phyloP scores from a whole-genome alignment of 2,888 invertebrate species.

The Spodoptera exigua region DNA sequence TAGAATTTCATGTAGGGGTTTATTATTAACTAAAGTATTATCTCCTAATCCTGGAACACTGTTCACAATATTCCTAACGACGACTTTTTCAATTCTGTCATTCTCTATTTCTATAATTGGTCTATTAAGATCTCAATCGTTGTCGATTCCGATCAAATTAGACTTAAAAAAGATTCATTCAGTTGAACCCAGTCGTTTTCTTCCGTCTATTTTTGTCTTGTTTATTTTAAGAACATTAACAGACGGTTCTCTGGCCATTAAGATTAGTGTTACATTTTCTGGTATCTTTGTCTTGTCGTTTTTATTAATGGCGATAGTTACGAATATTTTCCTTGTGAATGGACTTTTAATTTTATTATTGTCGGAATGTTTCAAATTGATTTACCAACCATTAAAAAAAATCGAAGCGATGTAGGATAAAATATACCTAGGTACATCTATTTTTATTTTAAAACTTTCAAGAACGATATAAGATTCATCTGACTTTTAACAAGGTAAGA shows the following conservation, averaged over 20 bases:
- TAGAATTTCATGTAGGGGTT: too few relatives aligned
- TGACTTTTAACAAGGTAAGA: constrained; percentile 11
- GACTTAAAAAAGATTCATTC: constrained; percentile 7
- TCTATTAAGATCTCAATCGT: not conserved
- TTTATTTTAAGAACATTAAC: constrained; percentile 11
- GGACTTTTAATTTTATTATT: too few relatives aligned
- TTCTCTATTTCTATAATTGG: not conserved
- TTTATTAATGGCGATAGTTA: too few relatives aligned
- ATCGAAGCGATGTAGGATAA: too few relatives aligned
- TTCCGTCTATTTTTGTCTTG: constrained; percentile 20
- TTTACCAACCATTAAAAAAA: not conserved
- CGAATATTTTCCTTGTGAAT: too few relatives aligned
- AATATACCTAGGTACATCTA: not conserved
- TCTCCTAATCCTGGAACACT: too few relatives aligned
- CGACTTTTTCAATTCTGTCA: too few relatives aligned
- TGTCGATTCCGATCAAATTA: not conserved
- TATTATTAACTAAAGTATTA: too few relatives aligned
- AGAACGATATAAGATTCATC: constrained; percentile 3
- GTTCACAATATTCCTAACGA: too few relatives aligned
- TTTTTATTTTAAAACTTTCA: constrained; percentile 8
- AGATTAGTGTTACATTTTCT: not conserved
- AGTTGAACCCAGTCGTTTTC: constrained; percentile 8
- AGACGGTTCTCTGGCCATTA: constrained; percentile 1
- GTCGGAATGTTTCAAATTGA: not conserved
- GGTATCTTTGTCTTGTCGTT: not conserved